Conservation (phyloP, 2,797 vertebrate species). For the Buphagus erythrorhynchus region DNA sequence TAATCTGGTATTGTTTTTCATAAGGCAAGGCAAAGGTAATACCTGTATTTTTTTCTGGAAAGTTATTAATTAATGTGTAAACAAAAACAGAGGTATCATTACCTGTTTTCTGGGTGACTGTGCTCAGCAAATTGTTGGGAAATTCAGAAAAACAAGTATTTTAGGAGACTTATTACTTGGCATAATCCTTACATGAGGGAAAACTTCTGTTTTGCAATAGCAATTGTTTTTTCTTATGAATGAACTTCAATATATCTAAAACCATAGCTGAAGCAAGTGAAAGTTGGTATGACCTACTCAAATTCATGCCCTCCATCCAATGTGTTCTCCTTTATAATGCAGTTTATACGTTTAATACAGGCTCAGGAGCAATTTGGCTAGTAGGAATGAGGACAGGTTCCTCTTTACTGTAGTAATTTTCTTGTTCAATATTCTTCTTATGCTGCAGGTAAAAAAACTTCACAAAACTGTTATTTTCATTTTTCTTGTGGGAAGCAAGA, state of each 20-base stretch:
- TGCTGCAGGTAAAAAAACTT: background rate
- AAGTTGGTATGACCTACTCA: background rate
- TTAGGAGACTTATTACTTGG: background rate
- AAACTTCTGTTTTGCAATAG: background rate
- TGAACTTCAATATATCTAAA: background rate
- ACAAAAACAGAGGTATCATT: background rate
- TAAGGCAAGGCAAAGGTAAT: background rate
- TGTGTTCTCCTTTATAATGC: background rate
- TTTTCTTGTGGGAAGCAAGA: background rate
- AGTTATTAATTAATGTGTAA: background rate
- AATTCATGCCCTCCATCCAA: background rate
- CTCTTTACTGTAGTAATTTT: background rate
- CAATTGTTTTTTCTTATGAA: background rate
- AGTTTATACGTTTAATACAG: background rate
- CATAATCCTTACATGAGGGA: background rate
- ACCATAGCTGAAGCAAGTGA: background rate
- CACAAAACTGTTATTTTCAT: background rate
- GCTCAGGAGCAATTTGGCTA: background rate
- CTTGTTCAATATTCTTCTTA: background rate
- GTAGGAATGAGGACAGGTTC: background rate
- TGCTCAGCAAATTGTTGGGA: background rate
- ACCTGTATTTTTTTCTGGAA: background rate
- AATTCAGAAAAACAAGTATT: background rate
- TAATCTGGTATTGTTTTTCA: background rate
- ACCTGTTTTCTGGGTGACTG: rapidly evolving